phyloP scores from a whole-genome alignment of 92 coral and sea anemone species.

The Porites lobata region DNA sequence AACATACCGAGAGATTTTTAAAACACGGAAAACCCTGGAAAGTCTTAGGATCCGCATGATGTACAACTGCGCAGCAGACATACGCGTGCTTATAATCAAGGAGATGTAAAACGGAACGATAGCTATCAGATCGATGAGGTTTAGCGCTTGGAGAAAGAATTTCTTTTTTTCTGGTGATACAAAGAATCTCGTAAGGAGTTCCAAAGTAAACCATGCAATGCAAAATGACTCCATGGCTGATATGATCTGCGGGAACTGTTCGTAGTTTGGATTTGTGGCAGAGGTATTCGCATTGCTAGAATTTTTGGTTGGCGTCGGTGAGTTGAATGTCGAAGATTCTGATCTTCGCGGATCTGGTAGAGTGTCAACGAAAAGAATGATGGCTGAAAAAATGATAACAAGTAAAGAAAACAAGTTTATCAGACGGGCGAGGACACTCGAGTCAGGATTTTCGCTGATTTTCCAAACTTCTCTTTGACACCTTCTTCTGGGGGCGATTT shows the following conservation, averaged over 20 bases:
- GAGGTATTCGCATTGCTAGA: neutral
- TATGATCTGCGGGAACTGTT: neutral
- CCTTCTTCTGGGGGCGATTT: slow-evolving; percentile 23
- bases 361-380: slow-evolving; percentile 35
- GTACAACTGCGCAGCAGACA: slow-evolving; percentile 24
- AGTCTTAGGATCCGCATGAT: slow-evolving; percentile 67
- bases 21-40: slow-evolving; percentile 54
- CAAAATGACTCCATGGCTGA: slow-evolving; percentile 52
- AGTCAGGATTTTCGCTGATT: slow-evolving; percentile 52
- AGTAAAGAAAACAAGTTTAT: slow-evolving; percentile 24
- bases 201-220: slow-evolving; percentile 63
- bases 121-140: slow-evolving; percentile 68
- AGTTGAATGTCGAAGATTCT: neutral
- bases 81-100: slow-evolving; percentile 12
- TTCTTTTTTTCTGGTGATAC: slow-evolving; percentile 60
- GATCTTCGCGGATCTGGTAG: neutral
- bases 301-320: neutral
- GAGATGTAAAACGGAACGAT: slow-evolving; percentile 67
- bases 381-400: slow-evolving; percentile 34
- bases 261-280: neutral
- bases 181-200: slow-evolving; percentile 46
- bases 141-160: slow-evolving; percentile 53
- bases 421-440: slow-evolving; percentile 25
- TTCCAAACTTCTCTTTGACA: slow-evolving; percentile 68
- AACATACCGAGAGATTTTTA: slow-evolving; percentile 72